Evolutionary conservation across 2,888 invertebrate species (phyloP).

Genomic region (Eulithis testata): DNA sequence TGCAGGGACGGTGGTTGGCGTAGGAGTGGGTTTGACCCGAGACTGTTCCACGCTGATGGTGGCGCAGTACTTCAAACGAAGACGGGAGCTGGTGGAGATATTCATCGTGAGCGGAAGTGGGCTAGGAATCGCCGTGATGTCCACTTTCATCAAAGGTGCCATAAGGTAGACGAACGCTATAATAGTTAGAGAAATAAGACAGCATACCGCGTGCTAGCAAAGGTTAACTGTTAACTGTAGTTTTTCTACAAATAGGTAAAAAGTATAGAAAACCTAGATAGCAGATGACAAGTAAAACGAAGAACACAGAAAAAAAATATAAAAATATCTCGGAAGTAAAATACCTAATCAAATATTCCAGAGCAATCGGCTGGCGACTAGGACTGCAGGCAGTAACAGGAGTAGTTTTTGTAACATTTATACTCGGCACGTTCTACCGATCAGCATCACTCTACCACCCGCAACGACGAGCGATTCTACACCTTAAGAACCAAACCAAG

Average conservation of each 20-base stretch:
- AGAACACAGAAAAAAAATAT: no score
- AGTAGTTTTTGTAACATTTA: slow-evolving; percentile 91
- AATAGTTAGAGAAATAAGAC: no score
- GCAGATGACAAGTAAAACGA: no score
- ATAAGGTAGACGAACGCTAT: slow-evolving; percentile 85
- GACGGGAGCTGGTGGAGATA: slow-evolving; percentile 94
- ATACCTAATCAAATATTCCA: slow-evolving; percentile 59
- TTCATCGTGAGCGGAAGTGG: slow-evolving; percentile 94
- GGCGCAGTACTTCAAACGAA: slow-evolving; percentile 94
- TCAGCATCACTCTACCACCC: slow-evolving; percentile 95
- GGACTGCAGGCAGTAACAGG: slow-evolving; percentile 95
- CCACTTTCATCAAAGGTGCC: slow-evolving; percentile 90
- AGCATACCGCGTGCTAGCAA: no score
- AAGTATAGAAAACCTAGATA: no score
- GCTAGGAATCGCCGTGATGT: slow-evolving; percentile 93
- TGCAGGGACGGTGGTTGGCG: slow-evolving; percentile 87
- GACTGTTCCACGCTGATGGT: slow-evolving; percentile 96
- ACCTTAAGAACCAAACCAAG: slow-evolving; percentile 92
- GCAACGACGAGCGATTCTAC: slow-evolving; percentile 93
- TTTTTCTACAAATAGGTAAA: no score
- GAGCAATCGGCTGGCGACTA: slow-evolving; percentile 92
- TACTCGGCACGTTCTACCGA: slow-evolving; percentile 94
- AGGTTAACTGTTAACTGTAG: no score
- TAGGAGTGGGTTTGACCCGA: slow-evolving; percentile 93
- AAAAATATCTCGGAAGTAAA: background rate